These are phyloP conservation scores for Sphaeridia pumilis DNA, from an alignment of 2,888 invertebrate genomes.

Conservation along the genomic window DNA sequence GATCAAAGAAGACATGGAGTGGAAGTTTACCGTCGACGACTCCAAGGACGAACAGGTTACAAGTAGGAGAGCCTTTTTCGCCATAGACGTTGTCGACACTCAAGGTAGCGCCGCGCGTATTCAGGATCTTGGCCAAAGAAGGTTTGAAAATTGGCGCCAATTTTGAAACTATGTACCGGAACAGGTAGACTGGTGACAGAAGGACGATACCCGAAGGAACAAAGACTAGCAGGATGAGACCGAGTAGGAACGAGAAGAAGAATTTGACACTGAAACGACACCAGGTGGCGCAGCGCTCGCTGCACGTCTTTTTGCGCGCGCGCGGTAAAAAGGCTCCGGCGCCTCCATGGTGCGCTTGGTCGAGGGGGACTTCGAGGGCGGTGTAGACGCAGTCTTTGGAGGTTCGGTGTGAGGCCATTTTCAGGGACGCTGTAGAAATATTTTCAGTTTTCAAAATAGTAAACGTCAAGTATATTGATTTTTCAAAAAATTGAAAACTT, in stretches of 20 bases:
- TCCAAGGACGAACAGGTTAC: conserved; percentile 14
- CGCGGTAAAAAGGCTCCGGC: no score
- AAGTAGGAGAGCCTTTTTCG: conserved; percentile 12
- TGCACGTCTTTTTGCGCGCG: no score
- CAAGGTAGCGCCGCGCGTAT: conserved; percentile 24
- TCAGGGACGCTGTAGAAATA: no score
- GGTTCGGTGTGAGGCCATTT: no score
- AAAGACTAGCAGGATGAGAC: conserved; percentile 2
- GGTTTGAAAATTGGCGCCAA: conserved; percentile 17
- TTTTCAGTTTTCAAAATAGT: no score
- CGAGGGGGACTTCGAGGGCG: not conserved
- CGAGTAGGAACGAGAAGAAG: not conserved
- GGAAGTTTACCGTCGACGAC: conserved; percentile 9
- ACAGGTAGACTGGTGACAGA: conserved; percentile 14
- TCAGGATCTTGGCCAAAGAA: conserved; percentile 26
- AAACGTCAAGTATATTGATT: no score
- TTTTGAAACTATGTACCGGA: conserved; percentile 18
- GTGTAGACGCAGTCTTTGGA: not conserved
- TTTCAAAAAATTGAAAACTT: no score
- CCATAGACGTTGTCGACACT: conserved; percentile 24
- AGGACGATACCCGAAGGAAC: conserved; percentile 5
- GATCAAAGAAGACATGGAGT: not conserved
- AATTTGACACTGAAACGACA: no score
- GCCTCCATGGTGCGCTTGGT: not conserved
- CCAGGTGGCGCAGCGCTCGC: no score